These are phyloP conservation scores for Eubucco bourcierii DNA, from an alignment of 2,113 vertebrate species.

Conservation along the genomic window DNA sequence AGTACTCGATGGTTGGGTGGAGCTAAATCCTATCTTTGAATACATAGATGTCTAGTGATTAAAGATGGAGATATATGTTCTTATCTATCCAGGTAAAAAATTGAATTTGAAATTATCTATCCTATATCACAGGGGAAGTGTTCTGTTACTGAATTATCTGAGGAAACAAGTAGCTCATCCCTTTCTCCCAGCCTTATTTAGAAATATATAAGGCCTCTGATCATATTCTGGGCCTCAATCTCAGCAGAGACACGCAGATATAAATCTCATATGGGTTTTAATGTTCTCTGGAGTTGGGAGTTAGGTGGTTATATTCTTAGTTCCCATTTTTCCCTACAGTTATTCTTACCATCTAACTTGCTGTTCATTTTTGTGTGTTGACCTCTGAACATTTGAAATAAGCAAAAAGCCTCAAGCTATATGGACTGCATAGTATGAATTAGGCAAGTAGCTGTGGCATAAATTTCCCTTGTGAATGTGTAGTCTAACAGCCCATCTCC, in stretches of 20 bases:
- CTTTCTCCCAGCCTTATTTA: not conserved
- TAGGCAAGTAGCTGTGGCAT: not conserved
- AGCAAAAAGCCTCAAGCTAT: not conserved
- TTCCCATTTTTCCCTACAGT: not conserved
- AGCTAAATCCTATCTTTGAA: not conserved
- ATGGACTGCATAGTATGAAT: not conserved
- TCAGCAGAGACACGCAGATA: not conserved
- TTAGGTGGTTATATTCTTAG: not conserved
- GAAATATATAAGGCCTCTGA: not conserved
- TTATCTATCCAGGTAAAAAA: not conserved
- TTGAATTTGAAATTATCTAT: not conserved
- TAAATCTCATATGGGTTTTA: not conserved
- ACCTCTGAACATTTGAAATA: not conserved
- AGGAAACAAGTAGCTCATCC: not conserved
- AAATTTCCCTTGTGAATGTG: slow-evolving; percentile 11
- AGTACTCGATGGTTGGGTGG: not conserved
- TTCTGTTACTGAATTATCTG: not conserved
- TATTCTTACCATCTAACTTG: not conserved
- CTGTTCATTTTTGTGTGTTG: not conserved
- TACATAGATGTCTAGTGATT: not conserved
- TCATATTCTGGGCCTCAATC: not conserved
- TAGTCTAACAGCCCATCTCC: slow-evolving; percentile 26
- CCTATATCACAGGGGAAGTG: not conserved
- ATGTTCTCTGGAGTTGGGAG: not conserved
- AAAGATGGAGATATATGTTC: not conserved